These are phyloP conservation scores for Pachyseris speciosa DNA, from an alignment of 64 coral and sea anemone genomes.

Conservation along the genomic window DNA sequence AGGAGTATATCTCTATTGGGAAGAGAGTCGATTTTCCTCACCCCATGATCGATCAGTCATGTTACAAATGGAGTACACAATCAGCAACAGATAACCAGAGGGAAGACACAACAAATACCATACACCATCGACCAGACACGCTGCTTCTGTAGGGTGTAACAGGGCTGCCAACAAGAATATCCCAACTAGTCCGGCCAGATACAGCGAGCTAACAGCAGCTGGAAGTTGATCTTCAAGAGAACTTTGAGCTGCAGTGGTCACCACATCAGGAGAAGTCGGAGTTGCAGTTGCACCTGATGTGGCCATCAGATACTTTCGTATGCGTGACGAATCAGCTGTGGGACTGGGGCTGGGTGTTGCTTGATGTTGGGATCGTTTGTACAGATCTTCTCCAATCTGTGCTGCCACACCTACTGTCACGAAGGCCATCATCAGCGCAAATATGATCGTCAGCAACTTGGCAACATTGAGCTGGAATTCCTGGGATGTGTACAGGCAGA, in stretches of 20 bases:
- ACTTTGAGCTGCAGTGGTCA: neutral
- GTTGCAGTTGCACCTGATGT: neutral
- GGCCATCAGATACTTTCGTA: neutral
- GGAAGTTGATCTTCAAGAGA: slow-evolving; percentile 10
- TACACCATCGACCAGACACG: slow-evolving; percentile 77
- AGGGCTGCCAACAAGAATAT: slow-evolving; percentile 74
- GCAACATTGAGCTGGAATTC: slow-evolving; percentile 86
- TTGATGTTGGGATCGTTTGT: neutral
- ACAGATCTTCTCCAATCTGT: slow-evolving; percentile 65
- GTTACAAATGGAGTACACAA: slow-evolving; percentile 92
- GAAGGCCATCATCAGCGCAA: slow-evolving; percentile 85
- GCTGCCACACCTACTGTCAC: slow-evolving; percentile 78
- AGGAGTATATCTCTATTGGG: too few relatives aligned
- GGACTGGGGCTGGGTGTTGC: neutral
- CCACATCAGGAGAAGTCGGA: too few relatives aligned
- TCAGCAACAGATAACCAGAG: slow-evolving; percentile 92
- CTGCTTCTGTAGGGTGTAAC: slow-evolving; percentile 77
- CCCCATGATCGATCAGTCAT: slow-evolving; percentile 96
- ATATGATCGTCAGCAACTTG: slow-evolving; percentile 74
- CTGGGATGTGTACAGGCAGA: slow-evolving; percentile 86
- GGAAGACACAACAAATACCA: slow-evolving; percentile 94
- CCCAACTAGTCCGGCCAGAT: slow-evolving; percentile 64
- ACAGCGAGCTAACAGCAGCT: slow-evolving; percentile 70
- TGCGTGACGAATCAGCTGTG: neutral
- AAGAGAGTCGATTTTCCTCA: slow-evolving; percentile 18